Percentiles rank a stretch among this genome's conserved stretches.
phyloP scores from a whole-genome alignment of 2,113 vertebrate species.

The Hyperoodon ampullatus region DNA sequence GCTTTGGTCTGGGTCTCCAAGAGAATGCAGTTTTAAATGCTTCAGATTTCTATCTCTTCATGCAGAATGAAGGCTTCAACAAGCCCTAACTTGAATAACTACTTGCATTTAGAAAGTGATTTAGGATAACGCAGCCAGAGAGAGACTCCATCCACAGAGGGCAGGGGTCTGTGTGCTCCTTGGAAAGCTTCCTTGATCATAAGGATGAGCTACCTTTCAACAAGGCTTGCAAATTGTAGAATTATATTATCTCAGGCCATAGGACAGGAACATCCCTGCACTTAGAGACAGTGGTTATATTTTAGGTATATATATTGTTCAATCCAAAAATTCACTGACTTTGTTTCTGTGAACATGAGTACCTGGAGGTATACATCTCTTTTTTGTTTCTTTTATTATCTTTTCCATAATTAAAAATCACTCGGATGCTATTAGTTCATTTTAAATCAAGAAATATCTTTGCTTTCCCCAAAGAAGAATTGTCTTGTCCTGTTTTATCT shows the following conservation, averaged over 20 bases:
- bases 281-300: background rate
- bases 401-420: constrained; percentile 40
- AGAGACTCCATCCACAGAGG: background rate
- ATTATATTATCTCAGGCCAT: background rate
- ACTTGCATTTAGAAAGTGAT: background rate
- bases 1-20: background rate
- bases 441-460: constrained; percentile 15
- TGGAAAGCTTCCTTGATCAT: background rate
- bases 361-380: background rate
- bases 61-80: background rate
- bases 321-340: background rate
- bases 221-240: background rate
- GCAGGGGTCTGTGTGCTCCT: background rate
- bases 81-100: background rate
- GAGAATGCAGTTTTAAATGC: background rate
- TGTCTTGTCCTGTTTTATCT: background rate
- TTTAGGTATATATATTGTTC: background rate
- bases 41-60: background rate
- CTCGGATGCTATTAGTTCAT: background rate
- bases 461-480: background rate
- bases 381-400: background rate
- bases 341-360: background rate
- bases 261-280: background rate
- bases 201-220: background rate
- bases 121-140: background rate